Evolutionary conservation across 2,888 invertebrate species (phyloP).

Genomic region (Rambutsinella grinnellia): DNA sequence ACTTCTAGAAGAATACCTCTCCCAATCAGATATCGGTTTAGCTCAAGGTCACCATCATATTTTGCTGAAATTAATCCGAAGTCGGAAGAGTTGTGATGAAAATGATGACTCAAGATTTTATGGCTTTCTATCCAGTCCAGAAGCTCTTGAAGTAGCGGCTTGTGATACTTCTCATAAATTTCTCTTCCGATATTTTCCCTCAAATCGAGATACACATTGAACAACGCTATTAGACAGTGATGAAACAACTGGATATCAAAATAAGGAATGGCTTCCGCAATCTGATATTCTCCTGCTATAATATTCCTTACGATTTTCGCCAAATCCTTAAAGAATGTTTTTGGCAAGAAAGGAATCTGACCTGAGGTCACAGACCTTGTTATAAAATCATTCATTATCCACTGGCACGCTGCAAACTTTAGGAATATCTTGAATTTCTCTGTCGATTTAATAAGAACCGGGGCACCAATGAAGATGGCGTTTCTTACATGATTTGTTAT

Average conservation of each 20-base stretch:
- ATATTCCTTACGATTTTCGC: slow-evolving; percentile 9
- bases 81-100: neutral
- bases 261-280: slow-evolving; percentile 23
- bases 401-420: slow-evolving; percentile 18
- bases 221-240: slow-evolving; percentile 16
- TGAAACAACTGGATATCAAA: slow-evolving; percentile 28
- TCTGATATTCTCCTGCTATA: slow-evolving; percentile 4
- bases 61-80: too few relatives aligned
- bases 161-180: neutral
- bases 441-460: neutral
- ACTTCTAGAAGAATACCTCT: slow-evolving; percentile 14
- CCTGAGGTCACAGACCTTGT: neutral
- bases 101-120: neutral
- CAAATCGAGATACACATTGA: slow-evolving; percentile 11
- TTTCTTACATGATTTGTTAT: slow-evolving; percentile 6
- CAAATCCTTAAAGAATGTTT: slow-evolving; percentile 12
- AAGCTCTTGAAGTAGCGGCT: neutral
- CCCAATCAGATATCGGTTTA: neutral
- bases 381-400: slow-evolving; percentile 20
- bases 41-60: neutral
- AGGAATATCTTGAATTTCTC: slow-evolving; percentile 20
- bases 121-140: slow-evolving; percentile 25
- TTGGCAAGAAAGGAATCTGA: slow-evolving; percentile 7
- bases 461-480: neutral
- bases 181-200: neutral